Percentiles rank a stretch among this genome's conserved stretches.
phyloP scores from a whole-genome alignment of 2,888 invertebrate species.

The Oscheius myriophilus region DNA sequence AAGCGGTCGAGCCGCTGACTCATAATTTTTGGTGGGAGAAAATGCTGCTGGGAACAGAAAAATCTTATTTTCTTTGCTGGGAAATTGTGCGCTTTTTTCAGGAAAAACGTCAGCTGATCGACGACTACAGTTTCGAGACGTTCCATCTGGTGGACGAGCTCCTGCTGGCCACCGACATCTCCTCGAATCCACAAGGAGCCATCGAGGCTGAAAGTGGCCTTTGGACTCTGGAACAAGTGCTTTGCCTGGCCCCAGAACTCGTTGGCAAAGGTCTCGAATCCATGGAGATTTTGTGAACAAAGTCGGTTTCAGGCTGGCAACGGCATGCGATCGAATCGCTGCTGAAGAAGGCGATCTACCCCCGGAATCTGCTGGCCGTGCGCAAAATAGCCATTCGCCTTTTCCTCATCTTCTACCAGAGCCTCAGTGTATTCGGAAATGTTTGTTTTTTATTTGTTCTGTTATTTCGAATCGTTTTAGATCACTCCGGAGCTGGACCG shows the following conservation, averaged over 20 bases:
- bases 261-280: constrained; percentile 63
- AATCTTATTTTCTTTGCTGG: no score
- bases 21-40: not conserved
- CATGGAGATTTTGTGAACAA: not conserved
- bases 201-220: constrained; percentile 67
- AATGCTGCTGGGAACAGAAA: not conserved
- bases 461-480: constrained; percentile 10
- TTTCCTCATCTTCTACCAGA: constrained; percentile 69
- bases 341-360: constrained; percentile 68
- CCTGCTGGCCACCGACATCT: constrained; percentile 59
- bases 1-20: no score
- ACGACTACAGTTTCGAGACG: constrained; percentile 67
- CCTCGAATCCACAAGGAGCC: constrained; percentile 57
- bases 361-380: constrained; percentile 66
- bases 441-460: not conserved
- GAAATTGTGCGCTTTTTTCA: constrained; percentile 40
- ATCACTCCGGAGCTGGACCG: constrained; percentile 50
- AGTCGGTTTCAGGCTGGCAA: constrained; percentile 62
- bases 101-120: constrained; percentile 67
- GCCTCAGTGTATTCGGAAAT: constrained; percentile 62
- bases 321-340: constrained; percentile 66
- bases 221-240: constrained; percentile 68
- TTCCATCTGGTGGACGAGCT: constrained; percentile 69
- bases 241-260: constrained; percentile 67
- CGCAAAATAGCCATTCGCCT: constrained; percentile 69